A percentile compares a stretch with the other conserved stretches of the same genome.
phyloP scores from a whole-genome alignment of 2,888 invertebrate species.

The Hirtodrosophila histrioides region DNA sequence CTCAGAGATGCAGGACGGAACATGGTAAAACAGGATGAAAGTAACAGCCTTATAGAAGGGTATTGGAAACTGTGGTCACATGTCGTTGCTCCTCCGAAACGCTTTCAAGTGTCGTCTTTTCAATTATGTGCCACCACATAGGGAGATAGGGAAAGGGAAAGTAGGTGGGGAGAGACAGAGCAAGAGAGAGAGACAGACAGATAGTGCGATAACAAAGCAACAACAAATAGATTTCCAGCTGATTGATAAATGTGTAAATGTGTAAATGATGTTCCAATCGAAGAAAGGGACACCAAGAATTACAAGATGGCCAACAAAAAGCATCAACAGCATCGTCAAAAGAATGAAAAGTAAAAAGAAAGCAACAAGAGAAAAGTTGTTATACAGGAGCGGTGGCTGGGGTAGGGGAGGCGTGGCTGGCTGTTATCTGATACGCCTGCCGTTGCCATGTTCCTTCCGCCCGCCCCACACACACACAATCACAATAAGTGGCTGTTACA shows the following conservation, averaged over 20 bases:
- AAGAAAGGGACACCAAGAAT: slow-evolving; percentile 44
- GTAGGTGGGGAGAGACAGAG: background rate
- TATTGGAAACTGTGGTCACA: background rate
- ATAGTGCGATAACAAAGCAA: slow-evolving; percentile 26
- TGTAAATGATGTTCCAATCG: slow-evolving; percentile 68
- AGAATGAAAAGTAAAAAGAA: slow-evolving; percentile 4
- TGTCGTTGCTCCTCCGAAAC: slow-evolving; percentile 1
- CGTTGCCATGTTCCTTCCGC: slow-evolving; percentile 17
- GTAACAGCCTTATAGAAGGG: no score
- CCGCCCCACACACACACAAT: slow-evolving; percentile 53
- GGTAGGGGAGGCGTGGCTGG: slow-evolving; percentile 10
- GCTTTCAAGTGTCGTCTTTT: slow-evolving; percentile 41
- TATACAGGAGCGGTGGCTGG: no score
- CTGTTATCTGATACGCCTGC: slow-evolving; percentile 64
- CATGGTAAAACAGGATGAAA: no score
- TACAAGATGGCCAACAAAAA: slow-evolving; percentile 48
- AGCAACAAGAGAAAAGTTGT: slow-evolving; percentile 2
- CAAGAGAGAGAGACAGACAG: background rate
- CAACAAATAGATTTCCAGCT: slow-evolving; percentile 79
- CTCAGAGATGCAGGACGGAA: no score
- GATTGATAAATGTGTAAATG: slow-evolving; percentile 71
- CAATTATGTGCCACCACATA: slow-evolving; percentile 57
- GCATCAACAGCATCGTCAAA: slow-evolving; percentile 54
- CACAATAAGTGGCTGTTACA: slow-evolving; percentile 80
- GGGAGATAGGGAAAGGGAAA: background rate